Conservation (phyloP, 1,140 invertebrate genomes). For the Drosophila carrolli region DNA sequence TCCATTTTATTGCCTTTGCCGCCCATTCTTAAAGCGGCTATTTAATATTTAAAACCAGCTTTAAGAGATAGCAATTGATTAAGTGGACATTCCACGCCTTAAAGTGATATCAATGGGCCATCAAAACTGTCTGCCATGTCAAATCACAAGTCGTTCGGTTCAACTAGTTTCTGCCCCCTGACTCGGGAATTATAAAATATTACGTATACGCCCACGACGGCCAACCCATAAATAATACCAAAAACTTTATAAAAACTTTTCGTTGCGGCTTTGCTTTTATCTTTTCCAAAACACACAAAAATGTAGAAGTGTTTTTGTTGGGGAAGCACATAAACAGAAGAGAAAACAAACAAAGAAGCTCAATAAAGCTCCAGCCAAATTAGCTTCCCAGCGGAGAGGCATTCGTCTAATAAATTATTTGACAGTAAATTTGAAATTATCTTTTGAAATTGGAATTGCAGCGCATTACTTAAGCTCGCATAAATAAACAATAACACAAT, state of each 20-base stretch:
- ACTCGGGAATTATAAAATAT: conserved; percentile 67
- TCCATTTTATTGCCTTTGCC: conserved; percentile 3
- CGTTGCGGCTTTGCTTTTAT: conserved; percentile 66
- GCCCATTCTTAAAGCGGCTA: not conserved
- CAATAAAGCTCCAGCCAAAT: conserved; percentile 48
- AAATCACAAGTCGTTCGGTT: conserved; percentile 38
- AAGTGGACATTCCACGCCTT: conserved; percentile 31
- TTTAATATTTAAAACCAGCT: not conserved
- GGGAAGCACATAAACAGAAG: conserved; percentile 34
- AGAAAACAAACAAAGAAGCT: conserved; percentile 45
- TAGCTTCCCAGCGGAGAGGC: conserved; percentile 21
- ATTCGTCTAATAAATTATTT: conserved; percentile 73
- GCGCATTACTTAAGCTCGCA: conserved; percentile 78
- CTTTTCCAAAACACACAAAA: conserved; percentile 45
- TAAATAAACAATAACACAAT: conserved; percentile 81
- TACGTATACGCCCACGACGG: conserved; percentile 72
- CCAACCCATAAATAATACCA: conserved; percentile 53
- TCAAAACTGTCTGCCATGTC: conserved; percentile 19
- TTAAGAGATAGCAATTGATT: conserved; percentile 25
- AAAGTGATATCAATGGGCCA: conserved; percentile 30
- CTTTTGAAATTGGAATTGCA: conserved; percentile 69
- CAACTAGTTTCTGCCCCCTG: conserved; percentile 34
- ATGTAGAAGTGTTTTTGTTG: conserved; percentile 39
- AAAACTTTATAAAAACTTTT: conserved; percentile 67
- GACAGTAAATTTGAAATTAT: conserved; percentile 75